Evolutionary conservation across 2,888 invertebrate species (phyloP).

Genomic region (Pycnomerus fuliginosus): DNA sequence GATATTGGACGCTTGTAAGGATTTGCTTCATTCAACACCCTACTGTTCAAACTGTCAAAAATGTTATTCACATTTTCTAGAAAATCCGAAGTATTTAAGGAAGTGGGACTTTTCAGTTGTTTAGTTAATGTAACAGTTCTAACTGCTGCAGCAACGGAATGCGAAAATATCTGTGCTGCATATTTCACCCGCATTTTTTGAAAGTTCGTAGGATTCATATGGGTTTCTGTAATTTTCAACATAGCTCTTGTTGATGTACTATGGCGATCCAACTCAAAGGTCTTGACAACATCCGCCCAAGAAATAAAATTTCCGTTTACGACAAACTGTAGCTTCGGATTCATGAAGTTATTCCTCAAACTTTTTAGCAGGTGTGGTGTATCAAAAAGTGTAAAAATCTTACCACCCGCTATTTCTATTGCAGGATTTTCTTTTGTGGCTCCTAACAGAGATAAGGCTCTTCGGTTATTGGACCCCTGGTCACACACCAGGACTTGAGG

Average conservation of each 20-base stretch:
- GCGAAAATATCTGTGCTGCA: slow-evolving; percentile 21
- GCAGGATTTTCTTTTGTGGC: slow-evolving; percentile 1
- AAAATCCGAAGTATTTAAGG: slow-evolving; percentile 20
- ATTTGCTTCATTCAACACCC: slow-evolving; percentile 14
- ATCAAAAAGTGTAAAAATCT: slow-evolving; percentile 1
- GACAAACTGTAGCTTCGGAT: slow-evolving; percentile 7
- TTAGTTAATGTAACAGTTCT: slow-evolving; percentile 11
- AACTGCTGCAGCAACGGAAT: slow-evolving; percentile 21
- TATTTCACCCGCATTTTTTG: slow-evolving; percentile 7
- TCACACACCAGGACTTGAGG: background rate
- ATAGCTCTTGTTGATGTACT: slow-evolving; percentile 6
- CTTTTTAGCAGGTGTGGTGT: slow-evolving; percentile 5
- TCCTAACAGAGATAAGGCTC: background rate
- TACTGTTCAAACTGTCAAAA: slow-evolving; percentile 24
- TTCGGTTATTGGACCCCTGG: slow-evolving; percentile 1
- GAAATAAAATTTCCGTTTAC: slow-evolving; percentile 4
- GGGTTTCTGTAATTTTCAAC: slow-evolving; percentile 3
- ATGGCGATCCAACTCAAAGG: slow-evolving; percentile 1
- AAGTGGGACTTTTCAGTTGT: slow-evolving; percentile 14
- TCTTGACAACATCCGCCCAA: slow-evolving; percentile 6
- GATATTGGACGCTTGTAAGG: slow-evolving; percentile 17
- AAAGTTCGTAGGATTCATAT: background rate
- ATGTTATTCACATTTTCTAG: slow-evolving; percentile 22
- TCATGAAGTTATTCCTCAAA: slow-evolving; percentile 13
- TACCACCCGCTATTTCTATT: background rate